These are phyloP conservation scores for Andricus quercusramuli DNA, from an alignment of 2,888 invertebrate genomes.

Conservation along the genomic window DNA sequence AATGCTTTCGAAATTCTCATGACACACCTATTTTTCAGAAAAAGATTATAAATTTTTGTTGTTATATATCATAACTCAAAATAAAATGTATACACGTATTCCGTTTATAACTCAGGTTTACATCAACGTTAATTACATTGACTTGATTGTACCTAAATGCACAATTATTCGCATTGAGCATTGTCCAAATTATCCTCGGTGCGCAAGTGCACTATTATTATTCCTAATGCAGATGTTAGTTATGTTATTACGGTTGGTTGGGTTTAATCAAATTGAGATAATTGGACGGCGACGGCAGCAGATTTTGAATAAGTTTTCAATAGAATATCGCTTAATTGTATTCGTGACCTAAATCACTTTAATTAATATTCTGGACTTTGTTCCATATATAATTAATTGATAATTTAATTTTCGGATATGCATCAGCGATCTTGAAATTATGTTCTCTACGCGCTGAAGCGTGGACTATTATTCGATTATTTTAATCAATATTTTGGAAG, in stretches of 20 bases:
- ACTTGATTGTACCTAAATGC: constrained; percentile 12
- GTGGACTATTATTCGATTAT: no score
- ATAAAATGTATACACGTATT: background rate
- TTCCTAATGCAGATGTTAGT: constrained; percentile 15
- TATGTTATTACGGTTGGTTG: background rate
- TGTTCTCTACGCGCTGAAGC: background rate
- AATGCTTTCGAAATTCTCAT: no score
- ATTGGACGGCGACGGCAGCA: background rate
- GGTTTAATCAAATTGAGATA: constrained; percentile 24
- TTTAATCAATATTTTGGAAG: no score
- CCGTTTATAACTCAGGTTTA: background rate
- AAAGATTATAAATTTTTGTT: no score
- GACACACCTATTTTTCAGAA: no score
- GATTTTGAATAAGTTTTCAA: background rate
- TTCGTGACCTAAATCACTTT: background rate
- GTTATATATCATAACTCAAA: no score
- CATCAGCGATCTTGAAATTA: background rate
- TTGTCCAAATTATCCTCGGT: constrained; percentile 13
- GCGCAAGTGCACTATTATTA: background rate
- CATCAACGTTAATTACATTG: background rate
- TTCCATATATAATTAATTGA: background rate
- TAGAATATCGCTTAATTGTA: background rate
- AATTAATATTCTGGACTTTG: background rate
- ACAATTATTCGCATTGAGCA: constrained; percentile 21
- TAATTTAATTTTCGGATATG: background rate